A percentile compares a stretch with the other conserved stretches of the same genome.
Conservation (phyloP, 1,140 invertebrate species). For the Bombus huntii region DNA sequence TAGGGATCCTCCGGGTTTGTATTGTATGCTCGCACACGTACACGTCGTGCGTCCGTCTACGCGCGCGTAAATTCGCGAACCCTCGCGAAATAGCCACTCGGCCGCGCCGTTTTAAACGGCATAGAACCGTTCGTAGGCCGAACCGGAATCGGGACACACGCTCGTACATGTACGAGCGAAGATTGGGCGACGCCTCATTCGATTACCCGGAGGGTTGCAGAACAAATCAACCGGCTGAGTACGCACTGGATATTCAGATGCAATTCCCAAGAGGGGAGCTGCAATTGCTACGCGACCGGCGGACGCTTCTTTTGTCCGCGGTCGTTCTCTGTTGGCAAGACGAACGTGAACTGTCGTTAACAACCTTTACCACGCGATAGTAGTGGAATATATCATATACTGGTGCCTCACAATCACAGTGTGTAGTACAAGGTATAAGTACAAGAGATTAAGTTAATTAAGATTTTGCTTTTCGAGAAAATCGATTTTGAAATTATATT, state of each 20-base stretch:
- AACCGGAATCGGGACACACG: conserved; percentile 4
- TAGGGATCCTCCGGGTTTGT: conserved; percentile 34
- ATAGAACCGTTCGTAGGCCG: conserved; percentile 6
- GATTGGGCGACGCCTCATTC: conserved; percentile 71
- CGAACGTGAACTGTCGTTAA: background rate
- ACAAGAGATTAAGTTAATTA: background rate
- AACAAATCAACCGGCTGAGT: conserved; percentile 71
- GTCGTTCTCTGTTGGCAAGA: background rate
- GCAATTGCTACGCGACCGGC: conserved; percentile 27
- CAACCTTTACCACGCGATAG: background rate
- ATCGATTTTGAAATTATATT: background rate
- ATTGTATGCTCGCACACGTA: conserved; percentile 3
- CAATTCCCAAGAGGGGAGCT: conserved; percentile 70
- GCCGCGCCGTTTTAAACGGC: conserved; percentile 56
- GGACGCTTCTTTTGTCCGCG: conserved; percentile 53
- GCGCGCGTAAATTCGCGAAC: conserved; percentile 36
- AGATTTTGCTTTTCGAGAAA: background rate
- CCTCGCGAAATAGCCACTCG: conserved; percentile 63
- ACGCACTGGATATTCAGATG: conserved; percentile 69
- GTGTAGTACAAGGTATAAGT: too few species aligned
- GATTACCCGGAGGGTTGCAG: conserved; percentile 68
- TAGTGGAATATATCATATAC: background rate
- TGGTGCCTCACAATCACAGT: background rate
- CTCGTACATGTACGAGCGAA: conserved; percentile 37
- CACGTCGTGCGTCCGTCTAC: background rate